Base-by-base conservation (phyloP, 2,888 invertebrate genomes). In the Pyrrhia umbra region DNA sequence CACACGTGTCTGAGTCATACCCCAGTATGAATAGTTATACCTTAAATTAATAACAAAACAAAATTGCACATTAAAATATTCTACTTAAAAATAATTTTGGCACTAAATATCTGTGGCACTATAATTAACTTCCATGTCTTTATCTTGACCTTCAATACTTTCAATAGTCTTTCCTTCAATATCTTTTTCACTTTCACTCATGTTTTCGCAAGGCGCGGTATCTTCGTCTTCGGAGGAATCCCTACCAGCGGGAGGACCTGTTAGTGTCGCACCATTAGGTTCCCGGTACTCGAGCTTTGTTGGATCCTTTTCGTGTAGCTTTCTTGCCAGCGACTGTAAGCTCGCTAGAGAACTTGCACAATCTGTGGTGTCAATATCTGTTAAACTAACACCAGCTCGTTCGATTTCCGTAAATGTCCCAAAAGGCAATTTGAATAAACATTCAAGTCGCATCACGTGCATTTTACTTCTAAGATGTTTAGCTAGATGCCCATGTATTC, bases 391-490 rank as follows among this genome's bases (percentile, higher is more conserved):
- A 73, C 98, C 98, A 40, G 97, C 98, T 49, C 98, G 96, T 92
- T 98, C 99, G 86, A 99, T 97, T 93, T 99, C 98, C 9, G 98
- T 98, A 88, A 98, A 98, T 45, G 98, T 97, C 56, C 99, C 99
- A 86, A 98, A 98, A 0, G 99, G 99, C 77, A 99, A 94, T 92
- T 98, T 98, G 61, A 98, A 98, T 72, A 98, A 94, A 87, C 98
- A 98, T 90, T 99, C 99, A 71, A 99, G 95, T 83, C 98, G 97
- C 96, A 98, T 98, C 42, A 99, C 98, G 88, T 99, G 99, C 96
- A 98, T 98, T 95, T 99, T 99, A 73, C 98, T 98, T 60, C 99
- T 96, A 68, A 99, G 95, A 95, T 99, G 99, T 91, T 99, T 99
- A 0, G 99, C 99, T 83, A 99, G 95, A 91, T 99, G 99, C 0